These are phyloP conservation scores for Tyrophagus putrescentiae DNA, from an alignment of 1,140 invertebrate species.

Conservation along the genomic window DNA sequence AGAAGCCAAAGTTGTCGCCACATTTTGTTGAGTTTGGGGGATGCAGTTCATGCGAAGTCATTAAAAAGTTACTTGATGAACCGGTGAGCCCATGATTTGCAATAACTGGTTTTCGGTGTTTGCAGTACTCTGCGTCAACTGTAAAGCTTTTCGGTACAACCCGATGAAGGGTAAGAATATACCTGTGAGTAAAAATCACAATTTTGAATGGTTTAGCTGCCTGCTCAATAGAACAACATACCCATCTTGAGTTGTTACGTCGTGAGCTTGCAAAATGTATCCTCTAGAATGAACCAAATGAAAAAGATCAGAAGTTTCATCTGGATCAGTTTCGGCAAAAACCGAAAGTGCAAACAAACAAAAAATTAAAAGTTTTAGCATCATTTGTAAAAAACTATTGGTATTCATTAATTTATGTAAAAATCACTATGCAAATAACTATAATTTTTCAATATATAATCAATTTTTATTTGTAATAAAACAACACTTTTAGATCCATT, in stretches of 20 bases:
- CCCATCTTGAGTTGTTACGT: not conserved
- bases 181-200: no score
- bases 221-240: no score
- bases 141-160: not conserved
- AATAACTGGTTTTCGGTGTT: slow-evolving; percentile 1
- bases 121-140: not conserved
- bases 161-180: not conserved
- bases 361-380: no score
- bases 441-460: no score
- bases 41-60: not conserved
- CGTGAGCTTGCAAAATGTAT: not conserved
- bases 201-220: no score
- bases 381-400: no score
- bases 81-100: not conserved
- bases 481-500: no score
- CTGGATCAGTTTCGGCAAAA: slow-evolving; percentile 1
- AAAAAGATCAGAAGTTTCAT: not conserved
- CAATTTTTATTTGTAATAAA: no score
- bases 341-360: no score
- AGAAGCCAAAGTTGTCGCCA: slow-evolving; percentile 4
- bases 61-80: not conserved
- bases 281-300: not conserved
- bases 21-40: not conserved
- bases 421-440: no score
- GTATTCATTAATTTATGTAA: no score